Base-by-base conservation (phyloP, 64 coral and sea anemone species). In the Platygyra sinensis region DNA sequence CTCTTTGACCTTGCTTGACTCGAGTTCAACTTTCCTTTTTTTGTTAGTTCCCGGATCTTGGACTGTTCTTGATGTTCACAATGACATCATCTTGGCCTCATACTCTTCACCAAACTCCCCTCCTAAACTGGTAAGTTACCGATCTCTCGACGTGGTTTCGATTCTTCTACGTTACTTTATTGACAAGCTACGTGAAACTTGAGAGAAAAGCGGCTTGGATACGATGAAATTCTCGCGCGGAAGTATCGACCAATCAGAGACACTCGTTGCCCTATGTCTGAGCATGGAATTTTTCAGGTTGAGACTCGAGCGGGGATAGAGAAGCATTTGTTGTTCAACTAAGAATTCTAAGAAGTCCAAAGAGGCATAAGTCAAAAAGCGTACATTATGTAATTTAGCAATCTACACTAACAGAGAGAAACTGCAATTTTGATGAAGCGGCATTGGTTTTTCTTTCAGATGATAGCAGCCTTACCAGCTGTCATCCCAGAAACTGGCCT, bases 1-100 rank as follows among this genome's bases (percentile, higher is more conserved):
- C 8, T 55, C 52, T 55, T 24, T 28, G 62, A 6, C 9, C 9
- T n/a, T 69, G 30, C 52, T 30, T 12, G 27, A n/a, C 29, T 80
- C 30, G 12, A 8, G 20, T 80, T 60, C 30, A 14, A 36, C 36
- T 74, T 42, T 31, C 8, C 7, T 82, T 80, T 46, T 46, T 46
- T 71, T 55, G 33, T 63, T 65, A 93, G 92, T 36, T 14, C 76
- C 79, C 69, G 93, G 93, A n/a, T 90, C 80, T 18, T 94, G 93
- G 93, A 80, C 62, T 33, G 52, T 90, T 2, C 88, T 94, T 54
- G 93, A 94, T 87, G 81, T 94, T 2, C 55, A 80, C 55, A 73
- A 80, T 22, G 80, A 94, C 72, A 74, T 94, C 51, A 12, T 94
- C 18, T 86, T 94, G 17, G 87, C 93, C n/a, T 79, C 80, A 28